phyloP scores from a whole-genome alignment of 2,797 vertebrate genomes.

The Siniperca obscura region DNA sequence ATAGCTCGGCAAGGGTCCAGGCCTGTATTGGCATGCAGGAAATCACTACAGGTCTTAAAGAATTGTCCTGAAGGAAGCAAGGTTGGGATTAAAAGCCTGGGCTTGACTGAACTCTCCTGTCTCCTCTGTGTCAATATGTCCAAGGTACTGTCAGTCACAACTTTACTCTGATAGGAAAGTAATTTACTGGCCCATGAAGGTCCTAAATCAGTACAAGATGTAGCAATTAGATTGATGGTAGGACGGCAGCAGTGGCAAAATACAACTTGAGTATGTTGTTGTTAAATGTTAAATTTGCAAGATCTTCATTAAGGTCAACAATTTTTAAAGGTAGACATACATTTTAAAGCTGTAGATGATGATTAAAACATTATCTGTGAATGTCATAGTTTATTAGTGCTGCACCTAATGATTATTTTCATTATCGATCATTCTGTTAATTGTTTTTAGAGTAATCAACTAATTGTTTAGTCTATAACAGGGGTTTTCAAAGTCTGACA shows the following conservation, averaged over 20 bases:
- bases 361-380: slow-evolving; percentile 2
- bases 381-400: background rate
- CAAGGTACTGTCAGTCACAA: slow-evolving; percentile 67
- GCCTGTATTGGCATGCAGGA: slow-evolving; percentile 77
- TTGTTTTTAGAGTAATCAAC: background rate
- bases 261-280: background rate
- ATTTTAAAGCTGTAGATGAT: background rate
- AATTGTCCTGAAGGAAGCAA: slow-evolving; percentile 75
- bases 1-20: slow-evolving; percentile 74
- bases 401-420: background rate
- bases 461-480: background rate
- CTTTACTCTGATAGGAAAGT: slow-evolving; percentile 72
- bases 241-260: background rate
- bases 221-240: slow-evolving; percentile 39
- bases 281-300: background rate
- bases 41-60: slow-evolving; percentile 75
- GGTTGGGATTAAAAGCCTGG: slow-evolving; percentile 79
- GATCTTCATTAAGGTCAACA: background rate
- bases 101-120: slow-evolving; percentile 70
- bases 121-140: slow-evolving; percentile 72
- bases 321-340: background rate
- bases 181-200: slow-evolving; percentile 68
- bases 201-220: slow-evolving; percentile 48
- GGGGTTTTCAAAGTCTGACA: background rate
- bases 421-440: background rate